A percentile compares a stretch with the other conserved stretches of the same genome.
These are phyloP conservation scores for Periphyllus acericola DNA, from an alignment of 2,888 invertebrate species.

Conservation along the genomic window DNA sequence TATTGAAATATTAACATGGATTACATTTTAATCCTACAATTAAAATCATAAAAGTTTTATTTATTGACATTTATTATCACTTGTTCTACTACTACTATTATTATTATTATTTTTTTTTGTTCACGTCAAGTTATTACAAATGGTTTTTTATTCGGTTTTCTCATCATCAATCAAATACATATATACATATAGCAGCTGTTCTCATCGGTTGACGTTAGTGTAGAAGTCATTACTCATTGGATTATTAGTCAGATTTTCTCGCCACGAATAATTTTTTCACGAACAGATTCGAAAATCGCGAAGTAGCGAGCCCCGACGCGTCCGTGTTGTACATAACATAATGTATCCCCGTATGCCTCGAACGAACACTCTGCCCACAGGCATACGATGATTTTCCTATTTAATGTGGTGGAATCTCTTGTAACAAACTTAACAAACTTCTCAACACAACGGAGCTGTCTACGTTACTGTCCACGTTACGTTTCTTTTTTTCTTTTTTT, in stretches of 20 bases:
- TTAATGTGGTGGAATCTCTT: too few relatives aligned
- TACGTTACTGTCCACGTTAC: too few relatives aligned
- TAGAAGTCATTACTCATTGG: constrained; percentile 42
- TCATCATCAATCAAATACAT: constrained; percentile 30
- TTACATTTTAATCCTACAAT: too few relatives aligned
- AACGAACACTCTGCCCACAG: too few relatives aligned
- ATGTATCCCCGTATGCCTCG: too few relatives aligned
- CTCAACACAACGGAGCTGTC: too few relatives aligned
- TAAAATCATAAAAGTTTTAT: neutral
- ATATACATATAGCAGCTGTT: neutral
- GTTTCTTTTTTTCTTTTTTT: too few relatives aligned
- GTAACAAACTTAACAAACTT: too few relatives aligned
- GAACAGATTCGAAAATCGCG: neutral
- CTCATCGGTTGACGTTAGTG: neutral
- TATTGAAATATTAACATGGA: too few relatives aligned
- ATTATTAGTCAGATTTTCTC: constrained; percentile 37
- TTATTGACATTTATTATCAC: constrained; percentile 11
- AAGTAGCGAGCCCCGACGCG: neutral
- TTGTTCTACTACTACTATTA: constrained; percentile 11
- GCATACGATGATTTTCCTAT: too few relatives aligned
- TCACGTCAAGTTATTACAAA: constrained; percentile 32
- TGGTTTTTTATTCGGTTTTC: constrained; percentile 19
- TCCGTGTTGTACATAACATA: neutral
- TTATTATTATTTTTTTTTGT: neutral
- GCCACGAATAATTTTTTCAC: neutral